These are phyloP conservation scores for Ploceus nigricollis DNA, from an alignment of 2,113 vertebrate species.

Conservation along the genomic window DNA sequence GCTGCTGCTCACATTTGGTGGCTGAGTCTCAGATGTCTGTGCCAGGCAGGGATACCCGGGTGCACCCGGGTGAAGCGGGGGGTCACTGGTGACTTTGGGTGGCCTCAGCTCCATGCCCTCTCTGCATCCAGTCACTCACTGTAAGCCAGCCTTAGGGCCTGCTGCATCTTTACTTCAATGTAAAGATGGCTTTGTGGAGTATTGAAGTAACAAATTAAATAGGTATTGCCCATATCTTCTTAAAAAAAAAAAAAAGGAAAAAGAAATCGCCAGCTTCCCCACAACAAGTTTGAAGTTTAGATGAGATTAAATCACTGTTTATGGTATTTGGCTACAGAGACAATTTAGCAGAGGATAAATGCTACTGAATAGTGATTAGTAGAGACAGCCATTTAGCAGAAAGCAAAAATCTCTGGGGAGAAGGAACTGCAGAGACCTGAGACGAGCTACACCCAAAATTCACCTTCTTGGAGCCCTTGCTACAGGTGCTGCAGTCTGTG, in stretches of 20 bases:
- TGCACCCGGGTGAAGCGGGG: fast-evolving
- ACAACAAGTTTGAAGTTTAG: not conserved
- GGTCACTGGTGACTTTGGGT: not conserved
- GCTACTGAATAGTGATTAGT: not conserved
- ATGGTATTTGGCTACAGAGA: not conserved
- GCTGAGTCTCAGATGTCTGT: fast-evolving
- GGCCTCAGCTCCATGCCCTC: fast-evolving
- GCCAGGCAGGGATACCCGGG: not conserved
- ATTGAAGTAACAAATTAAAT: constrained; percentile 10
- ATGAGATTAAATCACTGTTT: not conserved
- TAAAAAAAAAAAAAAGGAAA: not conserved
- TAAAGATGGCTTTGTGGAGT: not conserved
- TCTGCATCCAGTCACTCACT: not conserved
- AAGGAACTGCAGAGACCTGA: not conserved
- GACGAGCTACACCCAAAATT: not conserved
- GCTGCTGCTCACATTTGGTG: fast-evolving
- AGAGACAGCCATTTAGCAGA: not conserved
- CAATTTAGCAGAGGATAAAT: not conserved
- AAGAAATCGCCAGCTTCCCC: not conserved
- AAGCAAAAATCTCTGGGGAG: not conserved
- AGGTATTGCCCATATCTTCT: not conserved
- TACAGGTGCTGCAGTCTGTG: too few species aligned
- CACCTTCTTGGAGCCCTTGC: not conserved
- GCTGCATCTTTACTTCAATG: not conserved
- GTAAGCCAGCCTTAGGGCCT: not conserved